A percentile compares a stretch with the other conserved stretches of the same genome.
phyloP scores from a whole-genome alignment of 1,140 invertebrate species.

The Drosophila kanapiae region DNA sequence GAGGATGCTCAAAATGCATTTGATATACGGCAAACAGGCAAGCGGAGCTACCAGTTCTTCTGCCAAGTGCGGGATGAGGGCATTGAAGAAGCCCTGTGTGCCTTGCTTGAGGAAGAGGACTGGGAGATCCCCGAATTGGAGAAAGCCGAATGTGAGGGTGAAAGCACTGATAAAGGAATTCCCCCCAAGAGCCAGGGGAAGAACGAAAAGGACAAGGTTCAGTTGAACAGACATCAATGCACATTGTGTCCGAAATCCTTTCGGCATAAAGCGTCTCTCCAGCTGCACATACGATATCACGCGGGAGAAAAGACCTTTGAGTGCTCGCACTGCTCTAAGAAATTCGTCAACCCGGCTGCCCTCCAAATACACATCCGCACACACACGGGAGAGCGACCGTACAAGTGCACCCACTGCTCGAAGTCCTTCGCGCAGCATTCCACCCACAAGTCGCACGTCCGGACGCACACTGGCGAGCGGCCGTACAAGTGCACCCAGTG shows the following conservation, averaged over 20 bases:
- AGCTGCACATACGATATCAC: conserved; percentile 1
- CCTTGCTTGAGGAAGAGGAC: conserved; percentile 23
- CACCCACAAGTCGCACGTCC: background rate
- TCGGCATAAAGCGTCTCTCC: background rate
- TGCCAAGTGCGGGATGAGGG: conserved; percentile 22
- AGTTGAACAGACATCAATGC: background rate
- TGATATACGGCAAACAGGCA: background rate
- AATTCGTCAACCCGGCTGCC: background rate
- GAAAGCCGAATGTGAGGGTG: background rate
- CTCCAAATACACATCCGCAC: background rate
- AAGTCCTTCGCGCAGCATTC: background rate
- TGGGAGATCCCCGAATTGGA: conserved; percentile 4
- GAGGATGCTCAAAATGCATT: conserved; percentile 12
- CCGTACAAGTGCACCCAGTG: background rate
- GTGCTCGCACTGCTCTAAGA: background rate
- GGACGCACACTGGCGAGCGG: conserved; percentile 3
- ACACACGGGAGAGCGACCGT: background rate
- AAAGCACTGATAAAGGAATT: no score
- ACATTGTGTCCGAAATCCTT: background rate
- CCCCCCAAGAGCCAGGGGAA: background rate
- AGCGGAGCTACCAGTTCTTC: conserved; percentile 26
- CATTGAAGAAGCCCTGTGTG: conserved; percentile 14
- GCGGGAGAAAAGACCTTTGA: background rate
- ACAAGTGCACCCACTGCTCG: background rate
- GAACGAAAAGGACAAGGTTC: background rate